These are phyloP conservation scores for Trisateles emortualis DNA, from an alignment of 2,888 invertebrate species.

Conservation along the genomic window DNA sequence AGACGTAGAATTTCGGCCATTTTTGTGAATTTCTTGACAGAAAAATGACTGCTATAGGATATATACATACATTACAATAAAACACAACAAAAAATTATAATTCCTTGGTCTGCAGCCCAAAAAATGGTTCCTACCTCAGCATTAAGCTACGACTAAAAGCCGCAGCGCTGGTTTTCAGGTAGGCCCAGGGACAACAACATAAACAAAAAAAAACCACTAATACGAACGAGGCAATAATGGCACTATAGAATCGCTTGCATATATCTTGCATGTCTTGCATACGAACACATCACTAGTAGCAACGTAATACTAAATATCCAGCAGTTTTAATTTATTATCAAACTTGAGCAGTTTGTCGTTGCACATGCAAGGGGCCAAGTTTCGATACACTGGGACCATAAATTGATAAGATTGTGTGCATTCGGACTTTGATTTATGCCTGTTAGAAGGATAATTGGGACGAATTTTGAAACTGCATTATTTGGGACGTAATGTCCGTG, in stretches of 20 bases:
- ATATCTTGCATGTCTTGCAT: not conserved
- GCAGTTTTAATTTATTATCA: slow-evolving; percentile 78
- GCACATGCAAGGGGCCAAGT: slow-evolving; percentile 71
- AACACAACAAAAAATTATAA: too few relatives aligned
- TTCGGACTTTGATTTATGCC: slow-evolving; percentile 59
- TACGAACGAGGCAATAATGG: not conserved
- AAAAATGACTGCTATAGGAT: too few relatives aligned
- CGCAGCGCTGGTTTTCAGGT: too few relatives aligned
- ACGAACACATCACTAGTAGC: slow-evolving; percentile 43
- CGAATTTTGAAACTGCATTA: slow-evolving; percentile 45
- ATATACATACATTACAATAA: too few relatives aligned
- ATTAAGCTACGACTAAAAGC: too few relatives aligned
- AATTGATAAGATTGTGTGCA: slow-evolving; percentile 77
- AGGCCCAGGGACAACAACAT: too few relatives aligned
- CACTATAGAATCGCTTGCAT: not conserved
- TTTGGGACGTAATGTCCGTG: slow-evolving; percentile 4
- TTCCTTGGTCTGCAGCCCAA: too few relatives aligned
- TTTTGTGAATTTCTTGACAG: too few relatives aligned
- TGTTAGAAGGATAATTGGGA: slow-evolving; percentile 49
- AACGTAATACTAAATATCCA: slow-evolving; percentile 64
- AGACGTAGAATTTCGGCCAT: too few relatives aligned
- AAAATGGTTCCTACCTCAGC: too few relatives aligned
- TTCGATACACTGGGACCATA: slow-evolving; percentile 79
- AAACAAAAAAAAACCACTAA: too few relatives aligned
- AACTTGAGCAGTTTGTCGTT: slow-evolving; percentile 76